Conservation (phyloP, 2,797 vertebrate genomes). For the Acanthurus tractus region DNA sequence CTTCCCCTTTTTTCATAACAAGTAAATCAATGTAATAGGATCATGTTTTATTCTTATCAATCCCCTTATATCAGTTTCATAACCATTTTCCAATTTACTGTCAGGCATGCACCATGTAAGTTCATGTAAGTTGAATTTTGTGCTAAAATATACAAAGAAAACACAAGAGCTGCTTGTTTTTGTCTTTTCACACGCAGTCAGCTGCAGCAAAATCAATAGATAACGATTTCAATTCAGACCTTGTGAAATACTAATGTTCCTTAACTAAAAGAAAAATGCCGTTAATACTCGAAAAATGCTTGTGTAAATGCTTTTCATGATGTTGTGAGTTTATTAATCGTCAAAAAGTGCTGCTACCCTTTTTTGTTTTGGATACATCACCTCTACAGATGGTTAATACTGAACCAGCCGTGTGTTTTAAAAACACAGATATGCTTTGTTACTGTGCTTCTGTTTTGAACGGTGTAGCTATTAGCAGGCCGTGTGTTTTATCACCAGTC, state of each 20-base stretch:
- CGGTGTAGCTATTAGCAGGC: slow-evolving; percentile 44
- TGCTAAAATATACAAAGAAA: neutral
- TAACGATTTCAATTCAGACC: slow-evolving; percentile 1
- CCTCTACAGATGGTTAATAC: neutral
- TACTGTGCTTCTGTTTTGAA: slow-evolving; percentile 40
- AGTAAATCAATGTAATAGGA: too few species aligned
- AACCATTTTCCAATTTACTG: neutral
- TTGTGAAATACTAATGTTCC: neutral
- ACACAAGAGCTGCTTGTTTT: neutral
- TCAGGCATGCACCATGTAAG: neutral
- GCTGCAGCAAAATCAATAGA: slow-evolving; percentile 8
- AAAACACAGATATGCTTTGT: neutral
- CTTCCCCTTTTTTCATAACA: too few species aligned
- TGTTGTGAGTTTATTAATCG: neutral
- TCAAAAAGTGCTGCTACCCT: neutral
- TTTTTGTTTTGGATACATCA: too few species aligned
- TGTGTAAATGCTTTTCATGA: neutral
- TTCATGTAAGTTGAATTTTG: neutral
- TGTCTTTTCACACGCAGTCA: neutral
- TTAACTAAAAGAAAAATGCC: neutral
- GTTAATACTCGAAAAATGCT: neutral
- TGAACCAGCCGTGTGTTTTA: neutral
- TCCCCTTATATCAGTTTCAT: neutral
- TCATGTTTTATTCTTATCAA: too few species aligned
- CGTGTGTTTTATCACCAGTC: slow-evolving; percentile 73